Percentiles rank a stretch among this genome's conserved stretches.
Conservation (phyloP, 1,140 invertebrate genomes). For the Caenorhabditis latens region DNA sequence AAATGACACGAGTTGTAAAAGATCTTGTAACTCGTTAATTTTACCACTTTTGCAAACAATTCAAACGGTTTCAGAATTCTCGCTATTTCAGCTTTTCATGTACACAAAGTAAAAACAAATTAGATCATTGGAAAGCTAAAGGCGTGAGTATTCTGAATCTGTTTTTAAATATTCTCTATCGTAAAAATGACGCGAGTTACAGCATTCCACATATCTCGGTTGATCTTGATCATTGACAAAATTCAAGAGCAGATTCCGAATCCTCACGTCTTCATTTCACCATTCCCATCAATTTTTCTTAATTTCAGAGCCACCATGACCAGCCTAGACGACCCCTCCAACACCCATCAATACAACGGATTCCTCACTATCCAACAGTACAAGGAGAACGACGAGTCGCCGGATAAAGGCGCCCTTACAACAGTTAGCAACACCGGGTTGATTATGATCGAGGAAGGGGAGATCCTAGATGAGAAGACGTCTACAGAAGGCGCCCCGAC, state of each 20-base stretch:
- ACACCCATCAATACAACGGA: conserved; percentile 62
- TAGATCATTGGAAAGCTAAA: no score
- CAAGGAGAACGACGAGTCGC: conserved; percentile 24
- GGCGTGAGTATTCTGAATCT: no score
- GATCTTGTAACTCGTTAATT: no score
- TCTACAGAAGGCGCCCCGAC: conserved; percentile 16
- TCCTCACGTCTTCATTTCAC: neutral
- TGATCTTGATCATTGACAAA: neutral
- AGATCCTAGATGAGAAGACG: conserved; percentile 38
- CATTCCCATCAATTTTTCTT: neutral
- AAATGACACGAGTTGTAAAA: no score
- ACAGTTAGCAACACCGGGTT: conserved; percentile 64
- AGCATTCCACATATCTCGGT: no score
- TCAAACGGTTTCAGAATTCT: no score
- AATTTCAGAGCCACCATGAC: conserved; percentile 61
- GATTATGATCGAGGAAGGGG: conserved; percentile 67
- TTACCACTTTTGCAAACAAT: no score
- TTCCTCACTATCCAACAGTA: conserved; percentile 67
- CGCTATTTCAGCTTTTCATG: no score
- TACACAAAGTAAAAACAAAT: no score
- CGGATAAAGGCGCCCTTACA: conserved; percentile 49
- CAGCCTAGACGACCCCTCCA: conserved; percentile 53
- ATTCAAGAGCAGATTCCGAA: neutral
- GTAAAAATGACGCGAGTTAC: no score
- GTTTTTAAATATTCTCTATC: no score